These are phyloP conservation scores for Deroplatys truncata DNA, from an alignment of 2,888 invertebrate genomes.

Conservation along the genomic window DNA sequence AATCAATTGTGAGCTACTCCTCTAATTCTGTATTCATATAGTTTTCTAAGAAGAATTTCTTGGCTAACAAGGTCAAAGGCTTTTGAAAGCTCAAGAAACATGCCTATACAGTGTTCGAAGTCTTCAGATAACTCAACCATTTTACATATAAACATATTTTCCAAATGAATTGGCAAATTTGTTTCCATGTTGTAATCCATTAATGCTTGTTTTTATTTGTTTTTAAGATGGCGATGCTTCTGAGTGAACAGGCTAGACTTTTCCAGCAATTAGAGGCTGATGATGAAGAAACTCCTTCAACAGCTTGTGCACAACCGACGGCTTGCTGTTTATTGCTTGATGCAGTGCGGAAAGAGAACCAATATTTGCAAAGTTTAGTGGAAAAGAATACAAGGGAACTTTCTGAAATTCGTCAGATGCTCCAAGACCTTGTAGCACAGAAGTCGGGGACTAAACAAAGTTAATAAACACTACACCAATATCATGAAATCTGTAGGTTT, in stretches of 20 bases:
- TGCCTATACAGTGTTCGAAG: too few relatives aligned
- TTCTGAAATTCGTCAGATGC: constrained; percentile 24
- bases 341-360: constrained; percentile 24
- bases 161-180: too few relatives aligned
- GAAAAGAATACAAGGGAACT: constrained; percentile 24
- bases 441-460: not conserved
- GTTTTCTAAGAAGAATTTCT: too few relatives aligned
- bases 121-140: too few relatives aligned
- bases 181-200: too few relatives aligned
- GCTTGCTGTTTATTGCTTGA: constrained; percentile 13
- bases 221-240: constrained; percentile 25
- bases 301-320: not conserved
- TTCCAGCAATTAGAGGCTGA: constrained; percentile 21
- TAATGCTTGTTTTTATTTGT: not conserved
- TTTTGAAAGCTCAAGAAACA: too few relatives aligned
- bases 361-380: constrained; percentile 20
- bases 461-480: not conserved
- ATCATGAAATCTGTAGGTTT: too few relatives aligned
- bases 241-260: constrained; percentile 26
- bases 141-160: too few relatives aligned
- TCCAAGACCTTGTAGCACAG: constrained; percentile 19
- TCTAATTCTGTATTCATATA: too few relatives aligned
- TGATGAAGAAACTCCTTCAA: not conserved
- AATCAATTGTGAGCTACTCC: too few relatives aligned
- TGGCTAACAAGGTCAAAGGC: too few relatives aligned